Evolutionary conservation across 2,113 vertebrate genomes (phyloP).

Genomic region (Thunnus maccoyii): DNA sequence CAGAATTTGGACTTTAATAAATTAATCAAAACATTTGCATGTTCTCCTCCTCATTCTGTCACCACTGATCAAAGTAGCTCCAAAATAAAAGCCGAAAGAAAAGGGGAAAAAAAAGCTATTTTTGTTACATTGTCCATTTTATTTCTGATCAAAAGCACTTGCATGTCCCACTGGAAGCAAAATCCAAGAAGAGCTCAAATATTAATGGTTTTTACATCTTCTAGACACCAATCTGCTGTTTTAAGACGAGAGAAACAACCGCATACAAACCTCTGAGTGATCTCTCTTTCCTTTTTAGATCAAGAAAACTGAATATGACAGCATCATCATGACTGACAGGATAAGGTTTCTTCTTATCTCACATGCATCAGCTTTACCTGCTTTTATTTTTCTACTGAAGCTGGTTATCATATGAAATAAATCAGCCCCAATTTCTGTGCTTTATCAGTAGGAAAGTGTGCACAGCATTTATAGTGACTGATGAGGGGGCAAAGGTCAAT

Average conservation of each 20-base stretch:
- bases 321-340: neutral
- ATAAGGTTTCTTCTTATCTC: too few relatives aligned
- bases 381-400: neutral
- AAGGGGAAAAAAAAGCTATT: neutral
- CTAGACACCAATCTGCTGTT: neutral
- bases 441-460: neutral
- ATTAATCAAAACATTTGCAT: neutral
- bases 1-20: neutral
- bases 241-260: neutral
- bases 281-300: too few relatives aligned
- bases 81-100: neutral
- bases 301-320: too few relatives aligned
- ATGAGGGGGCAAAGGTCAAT: constrained; percentile 10
- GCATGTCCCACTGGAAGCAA: constrained; percentile 5
- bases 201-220: constrained; percentile 21
- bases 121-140: neutral
- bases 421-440: neutral
- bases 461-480: neutral
- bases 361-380: too few relatives aligned
- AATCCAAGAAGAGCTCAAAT: constrained; percentile 27
- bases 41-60: constrained; percentile 25
- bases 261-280: too few relatives aligned
- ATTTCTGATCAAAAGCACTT: neutral
- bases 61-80: constrained; percentile 15
- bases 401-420: neutral